A percentile compares a stretch with the other conserved stretches of the same genome.
Evolutionary conservation across 2,113 vertebrate species (phyloP).

Genomic region (Glaucomys volans): DNA sequence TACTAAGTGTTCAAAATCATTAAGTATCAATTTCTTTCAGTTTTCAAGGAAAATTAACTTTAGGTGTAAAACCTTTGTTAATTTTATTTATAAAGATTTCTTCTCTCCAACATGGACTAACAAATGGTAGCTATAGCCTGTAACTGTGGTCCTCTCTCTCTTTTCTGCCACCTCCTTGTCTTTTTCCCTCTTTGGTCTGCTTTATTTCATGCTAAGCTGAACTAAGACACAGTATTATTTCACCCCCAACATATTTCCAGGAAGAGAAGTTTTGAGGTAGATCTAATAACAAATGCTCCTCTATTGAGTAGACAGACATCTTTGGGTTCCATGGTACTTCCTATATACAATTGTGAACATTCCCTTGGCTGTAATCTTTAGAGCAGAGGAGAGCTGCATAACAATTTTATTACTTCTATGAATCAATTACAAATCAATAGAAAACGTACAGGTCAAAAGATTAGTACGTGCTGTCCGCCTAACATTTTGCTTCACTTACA

Average conservation of each 20-base stretch:
- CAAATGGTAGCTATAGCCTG: not conserved
- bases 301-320: not conserved
- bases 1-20: not conserved
- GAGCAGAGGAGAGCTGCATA: not conserved
- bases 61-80: not conserved
- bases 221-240: not conserved
- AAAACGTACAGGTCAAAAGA: not conserved
- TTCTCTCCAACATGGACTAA: not conserved
- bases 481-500: not conserved
- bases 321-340: constrained; percentile 12
- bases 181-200: not conserved
- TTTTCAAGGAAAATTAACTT: constrained; percentile 5
- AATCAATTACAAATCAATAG: constrained; percentile 47
- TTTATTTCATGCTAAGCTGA: not conserved
- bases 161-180: not conserved
- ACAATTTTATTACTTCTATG: constrained; percentile 31
- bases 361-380: not conserved
- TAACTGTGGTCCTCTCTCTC: not conserved
- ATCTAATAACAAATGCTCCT: not conserved
- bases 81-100: not conserved
- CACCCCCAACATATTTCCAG: not conserved
- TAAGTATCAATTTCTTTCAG: not conserved
- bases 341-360: constrained; percentile 19
- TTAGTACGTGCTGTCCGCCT: not conserved
- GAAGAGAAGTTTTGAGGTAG: constrained; percentile 26